Percentiles rank a stretch among this genome's conserved stretches.
phyloP scores from a whole-genome alignment of 1,140 invertebrate species.

The Stratiolaelaps scimitus region DNA sequence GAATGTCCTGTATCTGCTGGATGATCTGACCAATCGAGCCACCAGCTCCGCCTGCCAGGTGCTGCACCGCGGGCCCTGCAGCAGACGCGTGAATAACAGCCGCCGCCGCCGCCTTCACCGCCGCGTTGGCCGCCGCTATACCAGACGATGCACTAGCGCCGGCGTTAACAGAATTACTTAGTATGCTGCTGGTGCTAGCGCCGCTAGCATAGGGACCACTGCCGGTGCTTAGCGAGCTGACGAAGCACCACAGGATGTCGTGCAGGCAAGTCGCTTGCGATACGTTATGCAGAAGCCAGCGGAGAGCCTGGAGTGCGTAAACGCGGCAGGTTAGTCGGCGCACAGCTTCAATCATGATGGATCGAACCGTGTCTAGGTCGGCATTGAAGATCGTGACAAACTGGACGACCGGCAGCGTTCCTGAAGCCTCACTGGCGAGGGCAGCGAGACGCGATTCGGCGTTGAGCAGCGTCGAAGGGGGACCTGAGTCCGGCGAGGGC shows the following conservation, averaged over 20 bases:
- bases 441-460: slow-evolving; percentile 23
- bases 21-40: no score
- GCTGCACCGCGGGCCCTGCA: no score
- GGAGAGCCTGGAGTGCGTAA: slow-evolving; percentile 77
- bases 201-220: no score
- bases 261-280: slow-evolving; percentile 78
- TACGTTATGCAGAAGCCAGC: slow-evolving; percentile 82
- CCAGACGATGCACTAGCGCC: no score
- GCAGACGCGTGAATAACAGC: no score
- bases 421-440: background rate
- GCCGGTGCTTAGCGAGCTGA: slow-evolving; percentile 51
- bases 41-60: no score
- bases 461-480: background rate
- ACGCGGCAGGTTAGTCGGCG: slow-evolving; percentile 68
- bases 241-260: slow-evolving; percentile 90
- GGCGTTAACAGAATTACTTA: no score
- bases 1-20: no score
- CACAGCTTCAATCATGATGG: slow-evolving; percentile 68
- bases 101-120: background rate
- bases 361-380: slow-evolving; percentile 58
- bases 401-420: slow-evolving; percentile 15
- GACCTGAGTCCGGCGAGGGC: slow-evolving; percentile 12
- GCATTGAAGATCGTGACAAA: slow-evolving; percentile 13
- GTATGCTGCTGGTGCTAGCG: no score
- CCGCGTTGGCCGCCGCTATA: background rate